Conservation (phyloP, 2,888 invertebrate genomes). For the Zygothrica quintamaculata region DNA sequence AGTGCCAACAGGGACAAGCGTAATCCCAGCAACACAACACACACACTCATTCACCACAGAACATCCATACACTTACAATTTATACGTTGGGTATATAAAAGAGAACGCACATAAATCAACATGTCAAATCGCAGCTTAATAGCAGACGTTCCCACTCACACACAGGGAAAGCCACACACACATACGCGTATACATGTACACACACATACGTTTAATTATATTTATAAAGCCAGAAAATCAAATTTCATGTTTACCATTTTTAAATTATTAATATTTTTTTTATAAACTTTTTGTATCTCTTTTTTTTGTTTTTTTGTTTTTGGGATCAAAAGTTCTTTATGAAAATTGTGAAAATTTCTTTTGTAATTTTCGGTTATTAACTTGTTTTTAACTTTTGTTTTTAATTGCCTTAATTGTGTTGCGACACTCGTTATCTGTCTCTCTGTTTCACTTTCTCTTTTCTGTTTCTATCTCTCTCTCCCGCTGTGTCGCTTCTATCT, state of each 20-base stretch:
- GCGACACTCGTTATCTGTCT: conserved; percentile 32
- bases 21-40: conserved; percentile 57
- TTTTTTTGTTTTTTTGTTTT: conserved; percentile 21
- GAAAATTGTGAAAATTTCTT: too few species aligned
- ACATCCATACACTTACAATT: conserved; percentile 8
- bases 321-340: conserved; percentile 7
- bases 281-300: too few species aligned
- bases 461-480: not conserved
- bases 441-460: not conserved
- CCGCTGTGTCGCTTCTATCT: not conserved
- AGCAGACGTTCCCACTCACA: conserved; percentile 30
- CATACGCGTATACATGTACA: not conserved
- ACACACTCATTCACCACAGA: not conserved
- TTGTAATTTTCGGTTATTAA: conserved; percentile 27
- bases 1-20: conserved; percentile 58
- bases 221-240: conserved; percentile 32
- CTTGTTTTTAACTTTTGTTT: conserved; percentile 39
- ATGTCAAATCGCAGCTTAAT: conserved; percentile 77
- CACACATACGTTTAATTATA: conserved; percentile 2
- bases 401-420: conserved; percentile 68
- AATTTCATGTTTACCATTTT: conserved; percentile 71
- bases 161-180: conserved; percentile 11
- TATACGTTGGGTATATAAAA: not conserved
- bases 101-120: conserved; percentile 70
- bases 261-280: conserved; percentile 29